A percentile compares a stretch with the other conserved stretches of the same genome.
phyloP scores from a whole-genome alignment of 1,140 invertebrate genomes.

The Anastrepha obliqua region DNA sequence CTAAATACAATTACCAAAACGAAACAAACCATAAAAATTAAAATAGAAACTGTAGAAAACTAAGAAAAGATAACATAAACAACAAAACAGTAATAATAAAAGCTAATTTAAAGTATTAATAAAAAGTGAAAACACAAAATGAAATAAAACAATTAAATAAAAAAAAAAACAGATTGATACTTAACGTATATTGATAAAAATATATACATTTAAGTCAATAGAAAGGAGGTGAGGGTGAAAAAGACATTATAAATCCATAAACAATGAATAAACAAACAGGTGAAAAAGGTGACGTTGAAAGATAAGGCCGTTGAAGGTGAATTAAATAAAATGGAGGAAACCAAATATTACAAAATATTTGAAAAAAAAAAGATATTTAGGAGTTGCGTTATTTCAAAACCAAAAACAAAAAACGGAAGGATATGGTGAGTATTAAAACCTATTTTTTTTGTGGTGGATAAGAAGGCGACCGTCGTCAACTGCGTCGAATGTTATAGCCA shows the following conservation, averaged over 20 bases:
- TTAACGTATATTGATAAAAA: constrained; percentile 39
- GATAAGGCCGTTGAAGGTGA: not conserved
- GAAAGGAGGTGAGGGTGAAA: not conserved
- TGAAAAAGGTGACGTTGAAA: constrained; percentile 13
- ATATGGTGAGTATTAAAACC: not conserved
- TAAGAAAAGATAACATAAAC: not conserved
- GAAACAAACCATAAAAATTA: not conserved
- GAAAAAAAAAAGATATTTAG: not conserved
- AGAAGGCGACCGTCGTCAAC: too few relatives aligned
- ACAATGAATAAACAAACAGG: constrained; percentile 43
- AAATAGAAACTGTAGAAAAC: not conserved
- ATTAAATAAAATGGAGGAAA: constrained; percentile 15
- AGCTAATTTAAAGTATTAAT: constrained; percentile 3
- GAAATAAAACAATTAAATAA: too few relatives aligned
- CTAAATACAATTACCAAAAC: constrained; percentile 21
- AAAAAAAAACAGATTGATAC: not conserved
- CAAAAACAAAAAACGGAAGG: not conserved
- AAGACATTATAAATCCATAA: constrained; percentile 26
- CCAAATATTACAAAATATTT: constrained; percentile 13
- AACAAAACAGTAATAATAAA: not conserved
- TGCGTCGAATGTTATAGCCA: too few relatives aligned
- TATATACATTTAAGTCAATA: constrained; percentile 26
- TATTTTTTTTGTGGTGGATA: too few relatives aligned
- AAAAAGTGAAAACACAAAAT: not conserved
- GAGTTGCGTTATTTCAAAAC: not conserved